Conservation (phyloP, 2,797 vertebrate genomes). For the Molossus alvarezi region DNA sequence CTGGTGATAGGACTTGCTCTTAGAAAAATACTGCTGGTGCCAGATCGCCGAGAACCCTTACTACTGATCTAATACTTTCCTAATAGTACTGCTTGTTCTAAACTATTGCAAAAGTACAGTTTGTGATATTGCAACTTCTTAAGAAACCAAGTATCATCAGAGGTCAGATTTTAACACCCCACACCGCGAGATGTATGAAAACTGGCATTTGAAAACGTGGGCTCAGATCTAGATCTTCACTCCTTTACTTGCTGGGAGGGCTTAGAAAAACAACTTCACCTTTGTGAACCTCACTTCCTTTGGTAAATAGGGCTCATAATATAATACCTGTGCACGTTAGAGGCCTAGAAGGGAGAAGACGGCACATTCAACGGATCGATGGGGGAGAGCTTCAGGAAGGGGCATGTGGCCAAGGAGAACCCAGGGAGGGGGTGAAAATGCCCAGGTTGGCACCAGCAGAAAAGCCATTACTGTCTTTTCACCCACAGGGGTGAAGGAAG, state of each 20-base stretch:
- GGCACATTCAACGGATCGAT: not conserved
- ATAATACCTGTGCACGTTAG: not conserved
- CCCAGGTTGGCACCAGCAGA: not conserved
- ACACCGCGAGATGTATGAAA: not conserved
- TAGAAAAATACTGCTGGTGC: not conserved
- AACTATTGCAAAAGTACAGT: not conserved
- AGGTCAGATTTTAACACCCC: not conserved
- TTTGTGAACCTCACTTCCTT: not conserved
- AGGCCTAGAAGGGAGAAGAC: not conserved
- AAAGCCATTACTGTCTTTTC: not conserved
- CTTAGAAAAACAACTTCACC: slow-evolving; percentile 14
- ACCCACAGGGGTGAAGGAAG: not conserved
- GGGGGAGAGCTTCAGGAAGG: slow-evolving; percentile 11
- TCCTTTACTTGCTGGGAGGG: not conserved
- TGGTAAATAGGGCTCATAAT: not conserved
- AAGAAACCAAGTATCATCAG: not conserved
- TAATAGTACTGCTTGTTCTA: not conserved
- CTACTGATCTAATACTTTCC: not conserved
- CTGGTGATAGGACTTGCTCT: slow-evolving; percentile 63
- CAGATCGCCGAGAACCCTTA: slow-evolving; percentile 26
- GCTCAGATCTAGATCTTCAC: not conserved
- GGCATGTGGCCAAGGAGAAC: not conserved
- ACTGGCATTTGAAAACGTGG: not conserved
- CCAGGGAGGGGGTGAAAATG: not conserved
- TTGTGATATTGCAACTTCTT: not conserved